phyloP scores from a whole-genome alignment of 2,113 vertebrate species.

The Ailuropoda melanoleuca region DNA sequence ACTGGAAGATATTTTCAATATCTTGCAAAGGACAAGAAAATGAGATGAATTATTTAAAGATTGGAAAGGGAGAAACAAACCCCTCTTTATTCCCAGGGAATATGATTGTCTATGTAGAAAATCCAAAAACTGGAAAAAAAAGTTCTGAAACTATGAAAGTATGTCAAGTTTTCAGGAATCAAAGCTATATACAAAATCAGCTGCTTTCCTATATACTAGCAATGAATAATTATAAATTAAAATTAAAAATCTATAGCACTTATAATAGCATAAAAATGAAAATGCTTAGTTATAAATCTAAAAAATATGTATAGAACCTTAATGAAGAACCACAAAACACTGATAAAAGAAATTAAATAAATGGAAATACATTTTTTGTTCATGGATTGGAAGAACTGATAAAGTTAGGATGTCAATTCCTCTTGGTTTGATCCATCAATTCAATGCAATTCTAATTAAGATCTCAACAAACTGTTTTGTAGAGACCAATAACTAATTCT shows the following conservation, averaged over 20 bases:
- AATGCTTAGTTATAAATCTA: neutral
- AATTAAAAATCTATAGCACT: neutral
- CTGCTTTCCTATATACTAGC: neutral
- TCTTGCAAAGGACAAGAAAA: neutral
- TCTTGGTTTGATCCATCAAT: neutral
- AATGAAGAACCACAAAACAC: neutral
- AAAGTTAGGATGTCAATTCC: neutral
- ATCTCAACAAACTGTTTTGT: neutral
- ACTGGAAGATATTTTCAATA: too few species aligned
- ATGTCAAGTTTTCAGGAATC: neutral
- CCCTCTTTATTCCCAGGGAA: neutral
- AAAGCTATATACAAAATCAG: neutral
- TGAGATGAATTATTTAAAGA: neutral
- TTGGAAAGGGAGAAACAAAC: neutral
- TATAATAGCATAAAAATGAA: neutral
- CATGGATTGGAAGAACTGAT: neutral
- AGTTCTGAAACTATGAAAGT: neutral
- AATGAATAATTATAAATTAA: neutral
- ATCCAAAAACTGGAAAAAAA: neutral
- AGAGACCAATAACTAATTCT: neutral
- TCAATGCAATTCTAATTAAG: neutral
- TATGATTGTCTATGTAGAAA: neutral
- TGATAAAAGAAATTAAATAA: neutral
- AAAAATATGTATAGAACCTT: neutral
- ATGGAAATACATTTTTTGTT: neutral